A percentile compares a stretch with the other conserved stretches of the same genome.
These are phyloP conservation scores for Himalopsyche kuldschensis DNA, from an alignment of 2,888 invertebrate species.

Conservation along the genomic window DNA sequence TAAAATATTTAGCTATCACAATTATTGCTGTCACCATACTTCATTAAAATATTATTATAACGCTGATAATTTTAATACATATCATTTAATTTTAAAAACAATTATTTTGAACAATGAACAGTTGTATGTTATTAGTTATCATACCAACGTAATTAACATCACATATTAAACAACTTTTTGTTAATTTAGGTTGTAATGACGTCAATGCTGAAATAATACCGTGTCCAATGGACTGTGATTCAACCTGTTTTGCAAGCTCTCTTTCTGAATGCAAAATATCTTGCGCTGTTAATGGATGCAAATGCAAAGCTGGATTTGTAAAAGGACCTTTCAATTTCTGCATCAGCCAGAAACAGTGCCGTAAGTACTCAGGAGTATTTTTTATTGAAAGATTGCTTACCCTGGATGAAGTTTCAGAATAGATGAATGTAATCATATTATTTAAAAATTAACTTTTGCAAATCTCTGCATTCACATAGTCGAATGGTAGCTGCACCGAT, in stretches of 20 bases:
- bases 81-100: too few relatives aligned
- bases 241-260: neutral
- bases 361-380: neutral
- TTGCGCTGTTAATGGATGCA: neutral
- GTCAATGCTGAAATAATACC: neutral
- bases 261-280: neutral
- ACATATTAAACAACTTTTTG: too few relatives aligned
- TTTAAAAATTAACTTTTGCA: neutral
- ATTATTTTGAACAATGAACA: too few relatives aligned
- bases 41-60: too few relatives aligned
- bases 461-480: neutral
- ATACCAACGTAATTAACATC: too few relatives aligned
- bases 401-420: too few relatives aligned
- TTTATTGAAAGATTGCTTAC: too few relatives aligned
- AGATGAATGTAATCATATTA: neutral
- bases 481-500: neutral
- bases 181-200: neutral
- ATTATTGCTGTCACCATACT: too few relatives aligned
- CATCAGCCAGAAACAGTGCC: neutral
- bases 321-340: neutral
- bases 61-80: too few relatives aligned
- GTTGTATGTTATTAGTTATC: too few relatives aligned
- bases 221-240: neutral
- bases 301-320: slow-evolving; percentile 21
- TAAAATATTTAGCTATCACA: too few relatives aligned